phyloP scores from a whole-genome alignment of 2,888 invertebrate genomes.

The Acleris laterana region DNA sequence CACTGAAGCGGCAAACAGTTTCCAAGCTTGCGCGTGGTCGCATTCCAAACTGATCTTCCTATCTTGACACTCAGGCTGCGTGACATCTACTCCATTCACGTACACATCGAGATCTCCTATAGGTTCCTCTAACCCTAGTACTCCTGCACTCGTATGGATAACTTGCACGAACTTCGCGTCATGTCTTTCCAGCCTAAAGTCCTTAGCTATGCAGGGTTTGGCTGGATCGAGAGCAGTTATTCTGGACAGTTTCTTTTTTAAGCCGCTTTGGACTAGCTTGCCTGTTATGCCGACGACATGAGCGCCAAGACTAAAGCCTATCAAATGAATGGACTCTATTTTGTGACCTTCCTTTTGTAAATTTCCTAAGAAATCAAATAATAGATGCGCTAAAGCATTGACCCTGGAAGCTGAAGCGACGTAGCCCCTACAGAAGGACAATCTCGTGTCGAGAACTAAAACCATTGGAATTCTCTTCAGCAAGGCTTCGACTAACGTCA shows the following conservation, averaged over 20 bases:
- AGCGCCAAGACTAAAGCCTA: slow-evolving; percentile 87
- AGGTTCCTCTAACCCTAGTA: slow-evolving; percentile 67
- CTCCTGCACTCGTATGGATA: slow-evolving; percentile 69
- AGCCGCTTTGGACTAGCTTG: slow-evolving; percentile 55
- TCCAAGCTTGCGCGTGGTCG: slow-evolving; percentile 72
- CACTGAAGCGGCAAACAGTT: slow-evolving; percentile 61
- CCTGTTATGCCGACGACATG: slow-evolving; percentile 84
- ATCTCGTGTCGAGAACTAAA: slow-evolving; percentile 64
- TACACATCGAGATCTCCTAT: slow-evolving; percentile 72
- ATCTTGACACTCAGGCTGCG: slow-evolving; percentile 66
- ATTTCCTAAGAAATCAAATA: slow-evolving; percentile 58
- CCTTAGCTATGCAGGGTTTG: slow-evolving; percentile 65
- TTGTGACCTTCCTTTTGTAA: slow-evolving; percentile 60
- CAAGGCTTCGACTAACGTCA: slow-evolving; percentile 60
- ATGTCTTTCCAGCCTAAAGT: slow-evolving; percentile 52
- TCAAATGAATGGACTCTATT: slow-evolving; percentile 78
- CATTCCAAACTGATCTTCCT: slow-evolving; percentile 64
- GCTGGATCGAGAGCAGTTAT: slow-evolving; percentile 76
- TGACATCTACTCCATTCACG: slow-evolving; percentile 66
- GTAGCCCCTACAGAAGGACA: slow-evolving; percentile 68
- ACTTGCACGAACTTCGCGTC: slow-evolving; percentile 73
- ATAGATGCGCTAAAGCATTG: slow-evolving; percentile 56
- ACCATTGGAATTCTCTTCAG: slow-evolving; percentile 56
- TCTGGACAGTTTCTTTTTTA: slow-evolving; percentile 55
- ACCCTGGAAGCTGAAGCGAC: slow-evolving; percentile 65